Evolutionary conservation across 2,797 vertebrate species (phyloP), one percentile per base, ranked within the genome.

Genomic region (Diceros bicornis): DNA sequence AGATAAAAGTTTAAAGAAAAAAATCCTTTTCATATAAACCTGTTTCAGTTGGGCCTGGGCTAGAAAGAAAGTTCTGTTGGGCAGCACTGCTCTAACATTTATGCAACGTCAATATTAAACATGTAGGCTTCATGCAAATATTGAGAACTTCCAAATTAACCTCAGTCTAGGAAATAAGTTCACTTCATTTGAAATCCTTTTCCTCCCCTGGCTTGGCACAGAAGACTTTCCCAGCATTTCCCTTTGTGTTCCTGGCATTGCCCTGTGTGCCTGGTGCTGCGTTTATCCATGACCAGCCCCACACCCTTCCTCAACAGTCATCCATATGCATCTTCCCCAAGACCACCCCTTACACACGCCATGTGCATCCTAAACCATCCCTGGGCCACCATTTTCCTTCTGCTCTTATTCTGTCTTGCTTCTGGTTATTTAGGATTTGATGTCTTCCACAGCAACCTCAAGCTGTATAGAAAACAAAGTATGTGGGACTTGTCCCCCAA

Each of bases 381-480:
- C 47, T 52, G 25, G 1, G 17, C 27, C 8, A 52, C 77, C 62
- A 34, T 61, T 85, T 92, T 77, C 85, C 34, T 59, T 62, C 55
- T 86, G 44, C 18, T 89, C 59, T 81, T 91, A 11, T 1, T 78
- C 14, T 89, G 13, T 68, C 34, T 86, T 85, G 52, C n/a, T 78
- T 92, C 75, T 77, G 27, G 8, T 29, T 82, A 55, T 27, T 83
- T 85, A 71, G 29, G 20, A 84, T 92, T 81, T 94, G 5, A 16
- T 89, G 87, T 94, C 64, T 84, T 78, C 23, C 71, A 88, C 13
- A 82, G 74, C 20, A 87, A 92, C n/a, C 44, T 71, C 50, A 74
- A 71, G 77, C 2, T 62, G 62, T 32, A 72, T 37, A 81, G 32
- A 82, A 85, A 77, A 86, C 32, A 78, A 85, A 96, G 13, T 27